phyloP scores from a whole-genome alignment of 2,888 invertebrate species.

The Eupithecia tripunctaria region DNA sequence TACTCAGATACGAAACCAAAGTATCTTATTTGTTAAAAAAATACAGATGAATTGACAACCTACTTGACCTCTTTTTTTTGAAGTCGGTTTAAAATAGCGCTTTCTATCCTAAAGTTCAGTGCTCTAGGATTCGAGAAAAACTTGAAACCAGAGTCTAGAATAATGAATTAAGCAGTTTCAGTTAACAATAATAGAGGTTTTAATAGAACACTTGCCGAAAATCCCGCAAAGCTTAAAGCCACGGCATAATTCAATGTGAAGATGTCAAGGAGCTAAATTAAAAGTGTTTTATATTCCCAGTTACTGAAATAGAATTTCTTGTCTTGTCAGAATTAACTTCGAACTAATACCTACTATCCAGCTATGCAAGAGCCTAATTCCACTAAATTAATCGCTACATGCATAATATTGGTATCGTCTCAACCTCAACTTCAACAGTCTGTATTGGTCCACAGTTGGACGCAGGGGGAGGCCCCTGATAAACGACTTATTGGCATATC shows the following conservation, averaged over 20 bases:
- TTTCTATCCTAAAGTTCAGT: neutral
- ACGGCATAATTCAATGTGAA: constrained; percentile 33
- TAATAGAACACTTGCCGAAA: constrained; percentile 15
- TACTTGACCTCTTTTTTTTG: too few species aligned
- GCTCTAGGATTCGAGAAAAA: neutral
- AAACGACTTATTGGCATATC: too few species aligned
- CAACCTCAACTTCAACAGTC: too few species aligned
- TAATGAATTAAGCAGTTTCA: neutral
- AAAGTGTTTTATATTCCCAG: constrained; percentile 38
- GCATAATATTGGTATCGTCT: too few species aligned
- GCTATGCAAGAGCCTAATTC: constrained; percentile 33
- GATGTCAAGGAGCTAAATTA: constrained; percentile 35
- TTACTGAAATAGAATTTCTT: constrained; percentile 45
- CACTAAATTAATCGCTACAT: too few species aligned
- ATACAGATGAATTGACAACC: too few species aligned
- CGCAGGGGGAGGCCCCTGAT: too few species aligned
- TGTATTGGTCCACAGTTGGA: too few species aligned
- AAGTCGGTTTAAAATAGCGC: neutral
- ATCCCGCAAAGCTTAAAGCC: constrained; percentile 10
- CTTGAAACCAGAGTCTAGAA: neutral
- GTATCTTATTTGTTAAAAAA: too few species aligned
- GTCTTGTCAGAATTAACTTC: constrained; percentile 47
- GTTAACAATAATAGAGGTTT: neutral
- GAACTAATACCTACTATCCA: constrained; percentile 54
- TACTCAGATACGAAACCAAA: too few species aligned